These are phyloP conservation scores for Sphaerophoria rueppellii DNA, from an alignment of 2,888 invertebrate species.

Conservation along the genomic window DNA sequence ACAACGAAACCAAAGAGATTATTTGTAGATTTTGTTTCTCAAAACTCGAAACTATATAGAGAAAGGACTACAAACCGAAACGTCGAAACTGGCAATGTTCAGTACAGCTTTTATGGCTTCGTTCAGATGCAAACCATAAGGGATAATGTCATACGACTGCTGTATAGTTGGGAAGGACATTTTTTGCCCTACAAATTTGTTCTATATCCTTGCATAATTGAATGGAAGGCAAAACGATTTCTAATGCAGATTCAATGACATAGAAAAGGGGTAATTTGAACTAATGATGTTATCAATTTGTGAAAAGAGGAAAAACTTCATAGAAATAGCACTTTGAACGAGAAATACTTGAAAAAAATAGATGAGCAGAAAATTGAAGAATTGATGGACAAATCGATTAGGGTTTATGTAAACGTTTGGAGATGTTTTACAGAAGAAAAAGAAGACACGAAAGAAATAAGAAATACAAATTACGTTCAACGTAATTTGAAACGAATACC, in stretches of 20 bases:
- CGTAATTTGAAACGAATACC: no score
- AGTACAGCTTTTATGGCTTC: no score
- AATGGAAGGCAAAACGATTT: slow-evolving; percentile 68
- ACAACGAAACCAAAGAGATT: not conserved
- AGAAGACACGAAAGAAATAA: no score
- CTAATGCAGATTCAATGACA: slow-evolving; percentile 71
- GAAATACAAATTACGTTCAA: no score
- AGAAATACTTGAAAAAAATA: not conserved
- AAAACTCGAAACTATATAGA: slow-evolving; percentile 17
- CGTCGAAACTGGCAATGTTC: slow-evolving; percentile 37
- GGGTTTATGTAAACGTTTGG: not conserved
- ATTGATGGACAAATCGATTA: slow-evolving; percentile 13
- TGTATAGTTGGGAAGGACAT: slow-evolving; percentile 9
- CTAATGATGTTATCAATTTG: slow-evolving; percentile 64
- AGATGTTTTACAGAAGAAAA: not conserved
- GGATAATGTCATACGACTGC: slow-evolving; percentile 7
- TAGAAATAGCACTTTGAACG: slow-evolving; percentile 28
- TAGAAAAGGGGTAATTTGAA: slow-evolving; percentile 41
- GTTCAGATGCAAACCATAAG: slow-evolving; percentile 41
- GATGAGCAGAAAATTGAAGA: not conserved
- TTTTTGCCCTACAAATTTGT: not conserved
- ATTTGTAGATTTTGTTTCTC: slow-evolving; percentile 4
- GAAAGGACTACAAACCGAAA: not conserved
- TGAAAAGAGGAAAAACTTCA: slow-evolving; percentile 16
- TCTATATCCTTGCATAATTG: slow-evolving; percentile 43